phyloP scores from a whole-genome alignment of 2,888 invertebrate species.

The Xylota segnis region DNA sequence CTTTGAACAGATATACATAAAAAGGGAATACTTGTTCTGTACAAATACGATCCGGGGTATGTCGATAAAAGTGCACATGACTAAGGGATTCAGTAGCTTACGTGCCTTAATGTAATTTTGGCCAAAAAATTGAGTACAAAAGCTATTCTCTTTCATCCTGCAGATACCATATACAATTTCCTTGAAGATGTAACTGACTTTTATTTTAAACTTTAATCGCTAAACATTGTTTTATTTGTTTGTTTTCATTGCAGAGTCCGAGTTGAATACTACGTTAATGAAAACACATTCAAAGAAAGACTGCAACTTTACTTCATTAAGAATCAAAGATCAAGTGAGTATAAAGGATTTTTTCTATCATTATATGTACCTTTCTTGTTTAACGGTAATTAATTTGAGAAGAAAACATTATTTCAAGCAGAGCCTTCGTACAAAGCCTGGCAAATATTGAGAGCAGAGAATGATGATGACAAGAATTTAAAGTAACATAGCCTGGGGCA shows the following conservation, averaged over 20 bases:
- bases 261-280: constrained; percentile 99
- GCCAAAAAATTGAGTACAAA: constrained; percentile 9
- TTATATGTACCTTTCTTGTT: background rate
- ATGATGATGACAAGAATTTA: background rate
- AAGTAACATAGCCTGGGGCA: background rate
- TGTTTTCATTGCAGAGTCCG: constrained; percentile 93
- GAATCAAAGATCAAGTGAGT: constrained; percentile 99
- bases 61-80: constrained; percentile 27
- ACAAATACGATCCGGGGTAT: background rate
- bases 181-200: background rate
- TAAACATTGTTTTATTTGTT: constrained; percentile 37
- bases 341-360: constrained; percentile 74
- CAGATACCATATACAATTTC: background rate
- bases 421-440: background rate
- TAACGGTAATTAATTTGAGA: background rate
- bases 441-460: background rate
- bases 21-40: background rate
- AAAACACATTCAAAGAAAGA: constrained; percentile 99
- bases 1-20: constrained; percentile 20
- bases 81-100: constrained; percentile 1
- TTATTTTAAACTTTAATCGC: background rate
- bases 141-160: background rate
- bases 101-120: constrained; percentile 24
- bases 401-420: background rate
- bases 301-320: constrained; percentile 99